Conservation (phyloP, 2,888 invertebrate genomes). For the Aspidiotus destructor region DNA sequence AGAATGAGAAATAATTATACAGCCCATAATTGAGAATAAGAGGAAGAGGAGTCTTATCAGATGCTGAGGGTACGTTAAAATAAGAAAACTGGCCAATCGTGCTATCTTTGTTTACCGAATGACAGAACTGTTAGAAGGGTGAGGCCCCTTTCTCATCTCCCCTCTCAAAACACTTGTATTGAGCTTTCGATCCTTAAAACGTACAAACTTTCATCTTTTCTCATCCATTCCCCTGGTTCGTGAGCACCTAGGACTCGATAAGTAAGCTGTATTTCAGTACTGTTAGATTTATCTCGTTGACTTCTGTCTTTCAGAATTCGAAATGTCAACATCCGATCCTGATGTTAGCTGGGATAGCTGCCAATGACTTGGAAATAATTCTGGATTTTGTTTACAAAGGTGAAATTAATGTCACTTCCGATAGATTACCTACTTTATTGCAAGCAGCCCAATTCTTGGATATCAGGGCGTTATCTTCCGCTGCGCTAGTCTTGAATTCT, state of each 20-base stretch:
- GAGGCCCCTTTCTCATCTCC: too few relatives aligned
- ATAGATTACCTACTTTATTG: constrained; percentile 51
- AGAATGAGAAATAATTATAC: too few relatives aligned
- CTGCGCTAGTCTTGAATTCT: constrained; percentile 39
- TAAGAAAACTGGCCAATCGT: too few relatives aligned
- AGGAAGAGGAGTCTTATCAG: too few relatives aligned
- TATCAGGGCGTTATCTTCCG: constrained; percentile 52
- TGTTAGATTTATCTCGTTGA: constrained; percentile 33
- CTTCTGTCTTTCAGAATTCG: constrained; percentile 45
- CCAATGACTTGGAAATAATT: constrained; percentile 53
- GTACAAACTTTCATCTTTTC: constrained; percentile 10
- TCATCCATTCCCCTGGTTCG: constrained; percentile 14
- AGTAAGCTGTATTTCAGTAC: background rate
- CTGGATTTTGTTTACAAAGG: constrained; percentile 55
- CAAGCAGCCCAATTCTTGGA: constrained; percentile 55
- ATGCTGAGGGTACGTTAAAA: too few relatives aligned
- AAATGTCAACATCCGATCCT: constrained; percentile 56
- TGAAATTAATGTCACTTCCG: constrained; percentile 54
- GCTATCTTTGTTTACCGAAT: too few relatives aligned
- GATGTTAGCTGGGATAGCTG: constrained; percentile 54
- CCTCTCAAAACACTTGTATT: constrained; percentile 2
- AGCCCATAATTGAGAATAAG: too few relatives aligned
- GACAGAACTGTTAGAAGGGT: too few relatives aligned
- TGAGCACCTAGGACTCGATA: constrained; percentile 1
- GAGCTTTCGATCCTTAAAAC: too few relatives aligned